Conservation (phyloP, 2,797 vertebrate genomes). For the Clamator glandarius region DNA sequence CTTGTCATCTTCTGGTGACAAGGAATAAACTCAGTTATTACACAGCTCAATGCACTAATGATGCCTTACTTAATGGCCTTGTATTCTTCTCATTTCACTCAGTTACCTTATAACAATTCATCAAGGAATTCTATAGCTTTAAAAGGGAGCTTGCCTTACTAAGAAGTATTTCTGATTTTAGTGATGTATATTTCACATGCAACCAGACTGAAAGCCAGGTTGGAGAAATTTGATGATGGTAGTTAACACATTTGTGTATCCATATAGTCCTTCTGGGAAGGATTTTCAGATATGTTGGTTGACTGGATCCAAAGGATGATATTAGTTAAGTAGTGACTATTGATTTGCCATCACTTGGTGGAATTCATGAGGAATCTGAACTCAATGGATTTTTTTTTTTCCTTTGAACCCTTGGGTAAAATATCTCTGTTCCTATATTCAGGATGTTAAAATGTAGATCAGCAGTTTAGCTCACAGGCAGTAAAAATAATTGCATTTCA, state of each 20-base stretch:
- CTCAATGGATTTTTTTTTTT: background rate
- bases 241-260: background rate
- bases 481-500: constrained; percentile 33
- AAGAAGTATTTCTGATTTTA: background rate
- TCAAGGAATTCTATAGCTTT: background rate
- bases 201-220: background rate
- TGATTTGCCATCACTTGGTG: constrained; percentile 13
- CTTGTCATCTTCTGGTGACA: background rate
- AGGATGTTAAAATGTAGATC: constrained; percentile 24
- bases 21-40: background rate
- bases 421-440: background rate
- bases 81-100: background rate
- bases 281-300: background rate
- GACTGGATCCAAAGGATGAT: background rate
- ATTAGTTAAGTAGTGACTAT: background rate
- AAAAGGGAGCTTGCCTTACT: background rate
- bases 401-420: background rate
- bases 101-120: background rate
- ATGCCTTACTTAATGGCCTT: background rate
- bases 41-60: background rate
- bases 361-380: background rate
- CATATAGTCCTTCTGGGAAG: background rate
- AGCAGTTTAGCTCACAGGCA: constrained; percentile 8
- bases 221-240: background rate
- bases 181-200: background rate